Percentiles rank a stretch among this genome's conserved stretches.
phyloP scores from a whole-genome alignment of 2,113 vertebrate genomes.

The Mixornis gularis region DNA sequence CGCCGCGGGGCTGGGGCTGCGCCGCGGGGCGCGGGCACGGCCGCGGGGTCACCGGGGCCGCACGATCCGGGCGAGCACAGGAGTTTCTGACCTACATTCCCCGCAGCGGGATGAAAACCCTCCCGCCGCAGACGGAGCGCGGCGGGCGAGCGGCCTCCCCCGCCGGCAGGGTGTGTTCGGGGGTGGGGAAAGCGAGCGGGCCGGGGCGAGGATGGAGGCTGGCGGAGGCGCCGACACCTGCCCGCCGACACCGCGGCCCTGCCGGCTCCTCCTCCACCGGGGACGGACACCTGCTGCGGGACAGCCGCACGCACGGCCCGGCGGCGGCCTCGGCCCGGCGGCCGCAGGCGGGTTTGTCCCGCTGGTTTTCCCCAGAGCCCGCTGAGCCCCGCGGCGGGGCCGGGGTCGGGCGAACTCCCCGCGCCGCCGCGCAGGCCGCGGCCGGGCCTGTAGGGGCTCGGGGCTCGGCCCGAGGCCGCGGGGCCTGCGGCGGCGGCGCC shows the following conservation, averaged over 20 bases:
- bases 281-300: constrained; percentile 25
- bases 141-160: background rate
- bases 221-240: constrained; percentile 19
- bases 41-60: background rate
- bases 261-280: background rate
- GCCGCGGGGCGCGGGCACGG: background rate
- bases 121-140: background rate
- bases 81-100: constrained; percentile 40
- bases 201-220: background rate
- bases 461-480: too few relatives aligned
- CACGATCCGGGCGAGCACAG: background rate
- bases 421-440: too few relatives aligned
- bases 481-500: too few relatives aligned
- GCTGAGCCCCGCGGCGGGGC: constrained; percentile 24
- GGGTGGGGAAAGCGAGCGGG: constrained; percentile 21
- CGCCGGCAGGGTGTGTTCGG: constrained; percentile 9
- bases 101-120: background rate
- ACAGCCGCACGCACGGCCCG: background rate
- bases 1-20: background rate
- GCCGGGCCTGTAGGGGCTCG: too few relatives aligned
- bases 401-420: too few relatives aligned
- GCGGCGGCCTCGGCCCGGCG: background rate
- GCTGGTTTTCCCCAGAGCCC: background rate
- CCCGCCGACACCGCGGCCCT: background rate
- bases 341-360: background rate